Base-by-base conservation (phyloP, 64 coral and sea anemone genomes). In the Montipora efflorescens region DNA sequence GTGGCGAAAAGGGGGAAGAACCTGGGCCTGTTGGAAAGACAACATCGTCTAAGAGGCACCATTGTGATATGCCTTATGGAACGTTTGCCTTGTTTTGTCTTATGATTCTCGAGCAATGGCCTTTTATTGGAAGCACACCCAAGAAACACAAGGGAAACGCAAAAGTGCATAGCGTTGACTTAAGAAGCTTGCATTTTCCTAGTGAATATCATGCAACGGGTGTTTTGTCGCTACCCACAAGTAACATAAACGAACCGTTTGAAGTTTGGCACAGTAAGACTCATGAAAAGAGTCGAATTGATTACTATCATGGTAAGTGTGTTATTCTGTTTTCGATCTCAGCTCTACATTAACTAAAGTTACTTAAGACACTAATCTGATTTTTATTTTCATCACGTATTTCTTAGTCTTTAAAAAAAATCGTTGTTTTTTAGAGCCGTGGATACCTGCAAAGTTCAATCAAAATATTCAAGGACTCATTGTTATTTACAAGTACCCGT, bases 201-300 rank as follows among this genome's bases (percentile, higher is more conserved):
- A 80, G 80, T 3, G 96, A 95, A 67, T 98, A 98, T 79, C 93
- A 95, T 85, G 93, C 93, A 51, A 95, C 96, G 5, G 96, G 96
- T 94, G 90, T 98, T 12, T 72, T 98, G 50, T 87, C 87, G 5
- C 73, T 98, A 18, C 92, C 92, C 8, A 98, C 96, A 70, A 98
- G 93, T 74, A 86, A 91, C 13, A 88, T 98, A 22, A 95, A 92
- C 77, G 96, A 98, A 90, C 96, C 96, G 71, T 98, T 98, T 89
- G 93, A 92, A 55, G 88, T 83, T 46, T 98, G 96, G 96, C 94
- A 92, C 36, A 98, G 96, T 74, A 62, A 86, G 78, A 79, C 96
- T 5, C 59, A 83, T n/a, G 91, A 84, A 47, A 94, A 78, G 48
- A 98, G 96, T 48, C 74, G 96, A 68, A 98, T 98, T 8, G 96